These are phyloP conservation scores for Prunella himalayana DNA, from an alignment of 2,113 vertebrate genomes.

Conservation along the genomic window DNA sequence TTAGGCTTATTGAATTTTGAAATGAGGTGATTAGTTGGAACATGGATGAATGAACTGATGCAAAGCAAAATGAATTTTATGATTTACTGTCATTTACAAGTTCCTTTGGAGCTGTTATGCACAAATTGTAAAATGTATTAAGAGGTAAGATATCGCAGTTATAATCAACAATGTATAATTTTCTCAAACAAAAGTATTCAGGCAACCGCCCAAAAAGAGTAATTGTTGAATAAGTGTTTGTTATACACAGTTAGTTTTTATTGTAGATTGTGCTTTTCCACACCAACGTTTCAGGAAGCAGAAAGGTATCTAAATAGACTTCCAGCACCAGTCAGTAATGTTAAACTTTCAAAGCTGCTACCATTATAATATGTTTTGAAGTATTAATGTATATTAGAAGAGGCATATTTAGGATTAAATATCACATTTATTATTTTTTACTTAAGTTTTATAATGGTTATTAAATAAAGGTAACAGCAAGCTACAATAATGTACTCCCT, in stretches of 20 bases:
- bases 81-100: conserved; percentile 76
- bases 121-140: conserved; percentile 76
- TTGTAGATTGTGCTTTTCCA: conserved; percentile 48
- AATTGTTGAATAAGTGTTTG: conserved; percentile 73
- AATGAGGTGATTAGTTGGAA: conserved; percentile 82
- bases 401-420: background rate
- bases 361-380: background rate
- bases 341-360: background rate
- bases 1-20: conserved; percentile 87
- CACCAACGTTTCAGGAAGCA: conserved; percentile 5
- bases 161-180: conserved; percentile 73
- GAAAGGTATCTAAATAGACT: background rate
- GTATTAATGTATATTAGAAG: background rate
- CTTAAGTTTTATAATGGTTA: background rate
- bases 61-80: conserved; percentile 85
- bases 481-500: accelerated
- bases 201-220: conserved; percentile 47
- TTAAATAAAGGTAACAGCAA: background rate
- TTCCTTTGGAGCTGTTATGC: conserved; percentile 77
- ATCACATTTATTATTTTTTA: background rate
- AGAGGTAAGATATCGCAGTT: conserved; percentile 72
- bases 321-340: background rate
- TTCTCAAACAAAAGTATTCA: conserved; percentile 56
- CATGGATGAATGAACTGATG: conserved; percentile 78
- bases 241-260: conserved; percentile 71